Evolutionary conservation across 2,797 vertebrate species (phyloP), one percentile per base, ranked within the genome.

Genomic region (Erpetoichthys calabaricus): DNA sequence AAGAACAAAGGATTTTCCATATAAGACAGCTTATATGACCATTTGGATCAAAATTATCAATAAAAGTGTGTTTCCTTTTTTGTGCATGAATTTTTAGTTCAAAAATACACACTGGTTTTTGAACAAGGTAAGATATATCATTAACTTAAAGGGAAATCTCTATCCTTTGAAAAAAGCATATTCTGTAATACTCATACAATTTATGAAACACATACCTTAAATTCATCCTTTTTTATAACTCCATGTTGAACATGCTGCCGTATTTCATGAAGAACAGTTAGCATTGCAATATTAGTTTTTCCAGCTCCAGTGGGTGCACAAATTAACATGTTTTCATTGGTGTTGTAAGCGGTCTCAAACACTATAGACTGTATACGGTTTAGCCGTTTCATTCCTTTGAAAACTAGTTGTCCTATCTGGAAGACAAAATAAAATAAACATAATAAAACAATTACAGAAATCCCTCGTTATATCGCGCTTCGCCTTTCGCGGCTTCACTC

Each of bases 201-300:
- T 70, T 67, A 55, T 61, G 66, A 61, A 67, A 67, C 58, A 67
- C 68, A 7, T 80, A 96, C 95, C 92, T 99, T 99, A 77, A 99
- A 99, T 60, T 94, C 89, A 74, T 97, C 94, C 76, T 92, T 98
- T 83, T 86, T 91, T 75, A 99, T 94, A 73, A 96, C 73, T 2
- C 83, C 83, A 0, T 94, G 89, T 64, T 94, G 89, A 67, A 97
- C 73, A 66, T 99, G 91, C 71, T 98, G 93, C 50, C 89, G 89
- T 65, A 99, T 90, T 83, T 96, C 96, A 65, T 94, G 94, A 7
- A 99, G 83, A 57, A 98, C 79, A 1, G 93, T 88, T 53, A 99
- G 82, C 94, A 98, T 98, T 57, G 96, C 95, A 64, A 99, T 96
- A 75, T 98, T 99, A 44, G 95, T 99, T 78, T 98, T 98, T 44